Conservation (phyloP, 2,797 vertebrate genomes). For the Tragelaphus oryx region DNA sequence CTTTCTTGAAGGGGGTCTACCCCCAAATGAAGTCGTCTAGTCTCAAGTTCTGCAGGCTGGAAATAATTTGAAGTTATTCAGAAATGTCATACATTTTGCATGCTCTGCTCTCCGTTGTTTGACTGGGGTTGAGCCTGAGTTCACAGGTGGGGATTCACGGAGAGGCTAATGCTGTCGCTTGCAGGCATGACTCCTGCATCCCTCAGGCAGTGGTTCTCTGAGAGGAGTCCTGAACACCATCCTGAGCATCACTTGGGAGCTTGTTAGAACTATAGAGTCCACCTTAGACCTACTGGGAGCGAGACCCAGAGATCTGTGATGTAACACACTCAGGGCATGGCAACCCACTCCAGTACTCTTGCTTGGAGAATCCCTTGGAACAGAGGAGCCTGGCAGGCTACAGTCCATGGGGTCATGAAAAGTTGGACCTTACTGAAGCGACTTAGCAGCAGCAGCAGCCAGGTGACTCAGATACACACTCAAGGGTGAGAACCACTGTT, state of each 20-base stretch:
- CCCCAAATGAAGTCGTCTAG: background rate
- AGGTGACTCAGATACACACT: background rate
- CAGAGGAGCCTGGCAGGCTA: background rate
- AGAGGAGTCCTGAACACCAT: background rate
- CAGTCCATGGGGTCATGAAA: background rate
- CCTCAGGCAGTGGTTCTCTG: background rate
- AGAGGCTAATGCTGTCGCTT: background rate
- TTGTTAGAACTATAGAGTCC: background rate
- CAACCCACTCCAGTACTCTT: background rate
- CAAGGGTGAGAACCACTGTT: background rate
- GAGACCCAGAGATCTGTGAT: background rate
- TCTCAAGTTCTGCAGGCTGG: background rate
- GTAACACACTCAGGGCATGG: background rate
- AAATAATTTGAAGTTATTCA: slow-evolving; percentile 20
- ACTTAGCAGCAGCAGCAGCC: background rate
- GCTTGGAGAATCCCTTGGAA: background rate
- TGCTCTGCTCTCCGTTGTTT: background rate
- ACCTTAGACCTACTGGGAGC: background rate
- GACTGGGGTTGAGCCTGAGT: background rate
- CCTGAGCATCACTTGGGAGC: background rate
- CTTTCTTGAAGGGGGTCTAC: background rate
- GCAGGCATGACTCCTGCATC: background rate
- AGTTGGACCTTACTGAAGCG: background rate
- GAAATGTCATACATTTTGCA: background rate
- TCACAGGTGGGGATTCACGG: background rate